These are phyloP conservation scores for Pachyrhynchus sulphureomaculatus DNA, from an alignment of 1,140 invertebrate genomes.

Conservation along the genomic window DNA sequence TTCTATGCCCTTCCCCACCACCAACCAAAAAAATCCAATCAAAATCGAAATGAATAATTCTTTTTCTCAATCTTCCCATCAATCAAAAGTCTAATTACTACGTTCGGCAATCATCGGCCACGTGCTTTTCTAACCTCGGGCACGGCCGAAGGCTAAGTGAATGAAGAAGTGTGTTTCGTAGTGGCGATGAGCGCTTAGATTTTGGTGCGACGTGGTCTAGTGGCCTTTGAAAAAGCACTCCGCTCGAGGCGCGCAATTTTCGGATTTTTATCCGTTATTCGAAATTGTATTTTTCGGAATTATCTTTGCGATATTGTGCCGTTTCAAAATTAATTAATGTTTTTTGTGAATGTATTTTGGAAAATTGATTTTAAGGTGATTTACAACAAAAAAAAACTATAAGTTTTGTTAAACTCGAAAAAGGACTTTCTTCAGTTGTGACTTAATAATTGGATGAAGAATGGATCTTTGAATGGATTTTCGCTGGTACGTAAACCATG, in stretches of 20 bases:
- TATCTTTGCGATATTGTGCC: background rate
- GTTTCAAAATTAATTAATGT: too few species aligned
- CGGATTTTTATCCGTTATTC: background rate
- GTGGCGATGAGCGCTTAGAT: conserved; percentile 9
- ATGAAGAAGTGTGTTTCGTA: background rate
- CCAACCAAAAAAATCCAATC: conserved; percentile 8
- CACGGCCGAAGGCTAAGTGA: background rate
- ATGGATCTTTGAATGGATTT: background rate
- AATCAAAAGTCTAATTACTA: conserved; percentile 1
- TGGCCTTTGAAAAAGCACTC: background rate
- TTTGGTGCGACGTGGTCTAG: conserved; percentile 20
- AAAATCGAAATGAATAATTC: background rate
- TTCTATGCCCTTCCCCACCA: background rate
- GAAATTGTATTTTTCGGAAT: background rate
- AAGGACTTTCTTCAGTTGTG: too few species aligned
- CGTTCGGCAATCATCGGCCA: conserved; percentile 13
- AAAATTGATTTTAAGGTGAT: background rate
- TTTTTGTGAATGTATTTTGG: too few species aligned
- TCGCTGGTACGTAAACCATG: background rate
- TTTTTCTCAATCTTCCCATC: background rate
- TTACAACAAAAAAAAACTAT: background rate
- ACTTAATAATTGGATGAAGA: background rate
- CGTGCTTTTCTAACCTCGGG: background rate
- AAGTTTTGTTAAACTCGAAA: background rate
- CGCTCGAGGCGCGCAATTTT: background rate